These are phyloP conservation scores for Suricata suricatta DNA, from an alignment of 2,113 vertebrate species.

Conservation along the genomic window DNA sequence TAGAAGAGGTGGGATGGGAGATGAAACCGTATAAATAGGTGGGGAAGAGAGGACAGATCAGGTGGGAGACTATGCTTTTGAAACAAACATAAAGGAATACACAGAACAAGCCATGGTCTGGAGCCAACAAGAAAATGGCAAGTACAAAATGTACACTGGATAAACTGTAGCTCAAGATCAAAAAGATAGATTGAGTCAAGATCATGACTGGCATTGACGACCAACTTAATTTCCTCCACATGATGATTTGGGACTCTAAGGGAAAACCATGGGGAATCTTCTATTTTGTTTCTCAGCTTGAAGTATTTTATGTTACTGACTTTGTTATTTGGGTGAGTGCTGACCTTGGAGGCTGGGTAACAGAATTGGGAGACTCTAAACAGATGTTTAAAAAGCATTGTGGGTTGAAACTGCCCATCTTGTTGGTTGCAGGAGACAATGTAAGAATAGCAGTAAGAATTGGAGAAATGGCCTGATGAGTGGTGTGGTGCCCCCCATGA, in stretches of 20 bases:
- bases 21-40: too few relatives aligned
- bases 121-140: background rate
- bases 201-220: background rate
- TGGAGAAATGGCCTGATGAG: background rate
- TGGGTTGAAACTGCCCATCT: background rate
- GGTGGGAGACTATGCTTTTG: background rate
- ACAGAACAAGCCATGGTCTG: background rate
- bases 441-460: background rate
- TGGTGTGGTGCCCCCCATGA: rapidly evolving
- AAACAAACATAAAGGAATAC: background rate
- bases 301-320: background rate
- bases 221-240: background rate
- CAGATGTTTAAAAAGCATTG: background rate
- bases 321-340: background rate
- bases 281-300: background rate
- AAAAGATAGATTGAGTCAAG: background rate
- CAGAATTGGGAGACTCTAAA: background rate
- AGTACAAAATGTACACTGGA: background rate
- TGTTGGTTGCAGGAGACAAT: background rate
- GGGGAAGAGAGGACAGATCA: background rate
- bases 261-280: background rate
- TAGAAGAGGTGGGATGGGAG: background rate
- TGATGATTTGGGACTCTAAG: background rate
- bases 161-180: background rate
- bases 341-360: background rate